Evolutionary conservation across 2,888 invertebrate genomes (phyloP).

Genomic region (Elmis aenea): DNA sequence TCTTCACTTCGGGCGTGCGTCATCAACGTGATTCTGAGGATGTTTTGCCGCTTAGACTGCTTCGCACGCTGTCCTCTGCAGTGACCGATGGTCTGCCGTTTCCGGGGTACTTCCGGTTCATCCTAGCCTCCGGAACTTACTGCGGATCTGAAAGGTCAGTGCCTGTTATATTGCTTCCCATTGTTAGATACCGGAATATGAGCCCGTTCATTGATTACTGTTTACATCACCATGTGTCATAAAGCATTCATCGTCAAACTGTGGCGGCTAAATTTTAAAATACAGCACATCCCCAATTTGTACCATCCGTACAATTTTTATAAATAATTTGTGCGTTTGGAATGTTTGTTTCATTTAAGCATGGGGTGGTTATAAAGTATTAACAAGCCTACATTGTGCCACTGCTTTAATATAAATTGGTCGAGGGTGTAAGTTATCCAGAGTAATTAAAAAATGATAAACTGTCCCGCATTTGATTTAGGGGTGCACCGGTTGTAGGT

Average conservation of each 20-base stretch:
- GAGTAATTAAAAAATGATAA: slow-evolving; percentile 25
- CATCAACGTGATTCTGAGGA: slow-evolving; percentile 13
- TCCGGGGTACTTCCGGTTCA: slow-evolving; percentile 45
- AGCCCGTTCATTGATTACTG: too few relatives aligned
- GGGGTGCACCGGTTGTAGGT: slow-evolving; percentile 23
- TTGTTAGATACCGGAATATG: slow-evolving; percentile 20
- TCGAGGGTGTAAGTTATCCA: slow-evolving; percentile 11
- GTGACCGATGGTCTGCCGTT: slow-evolving; percentile 45
- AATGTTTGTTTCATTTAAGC: too few relatives aligned
- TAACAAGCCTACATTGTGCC: too few relatives aligned
- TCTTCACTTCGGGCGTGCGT: slow-evolving; percentile 16
- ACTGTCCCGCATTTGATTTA: slow-evolving; percentile 23
- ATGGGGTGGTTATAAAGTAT: too few relatives aligned
- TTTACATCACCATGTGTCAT: too few relatives aligned
- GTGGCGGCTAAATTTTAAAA: too few relatives aligned
- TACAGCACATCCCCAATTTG: too few relatives aligned
- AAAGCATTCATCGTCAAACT: too few relatives aligned
- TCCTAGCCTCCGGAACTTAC: slow-evolving; percentile 41
- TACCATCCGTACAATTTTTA: too few relatives aligned
- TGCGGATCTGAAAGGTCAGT: slow-evolving; percentile 46
- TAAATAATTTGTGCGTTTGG: too few relatives aligned
- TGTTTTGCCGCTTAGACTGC: slow-evolving; percentile 13
- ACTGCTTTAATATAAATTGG: slow-evolving; percentile 16
- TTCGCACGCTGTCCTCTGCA: slow-evolving; percentile 14
- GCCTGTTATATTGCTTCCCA: slow-evolving; percentile 42